A percentile compares a stretch with the other conserved stretches of the same genome.
phyloP scores from a whole-genome alignment of 2,113 vertebrate genomes.

The Thamnophis sirtalis region DNA sequence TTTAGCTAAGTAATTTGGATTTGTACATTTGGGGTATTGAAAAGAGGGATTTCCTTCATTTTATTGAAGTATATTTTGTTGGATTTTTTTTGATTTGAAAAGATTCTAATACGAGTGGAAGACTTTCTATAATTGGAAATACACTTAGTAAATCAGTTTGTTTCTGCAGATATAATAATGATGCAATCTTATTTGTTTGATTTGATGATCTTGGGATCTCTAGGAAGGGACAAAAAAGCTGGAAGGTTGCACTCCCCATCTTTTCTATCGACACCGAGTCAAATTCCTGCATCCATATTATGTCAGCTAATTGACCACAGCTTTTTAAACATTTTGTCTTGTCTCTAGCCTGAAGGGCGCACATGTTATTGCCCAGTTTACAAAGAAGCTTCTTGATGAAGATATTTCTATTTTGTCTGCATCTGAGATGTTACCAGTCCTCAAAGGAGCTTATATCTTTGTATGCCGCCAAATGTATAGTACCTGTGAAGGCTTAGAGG shows the following conservation, averaged over 20 bases:
- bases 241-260: background rate
- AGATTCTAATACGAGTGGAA: background rate
- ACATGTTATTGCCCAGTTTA: conserved; percentile 82
- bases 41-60: background rate
- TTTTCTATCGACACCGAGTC: background rate
- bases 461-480: conserved; percentile 89
- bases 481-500: conserved; percentile 88
- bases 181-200: background rate
- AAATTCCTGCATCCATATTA: background rate
- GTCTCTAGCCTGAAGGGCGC: conserved; percentile 76
- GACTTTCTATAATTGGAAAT: background rate
- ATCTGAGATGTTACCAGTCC: conserved; percentile 56
- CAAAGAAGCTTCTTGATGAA: conserved; percentile 82
- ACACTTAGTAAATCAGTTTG: background rate
- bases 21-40: background rate
- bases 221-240: background rate
- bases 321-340: conserved; percentile 39
- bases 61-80: background rate
- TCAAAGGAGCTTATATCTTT: conserved; percentile 90
- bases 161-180: background rate
- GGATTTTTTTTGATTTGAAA: background rate
- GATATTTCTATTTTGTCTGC: conserved; percentile 67
- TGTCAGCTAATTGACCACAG: background rate
- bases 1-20: background rate
- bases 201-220: background rate